Percentiles rank a stretch among this genome's conserved stretches.
Evolutionary conservation across 92 coral and sea anemone genomes (phyloP).

Genomic region (Siderastrea siderea): DNA sequence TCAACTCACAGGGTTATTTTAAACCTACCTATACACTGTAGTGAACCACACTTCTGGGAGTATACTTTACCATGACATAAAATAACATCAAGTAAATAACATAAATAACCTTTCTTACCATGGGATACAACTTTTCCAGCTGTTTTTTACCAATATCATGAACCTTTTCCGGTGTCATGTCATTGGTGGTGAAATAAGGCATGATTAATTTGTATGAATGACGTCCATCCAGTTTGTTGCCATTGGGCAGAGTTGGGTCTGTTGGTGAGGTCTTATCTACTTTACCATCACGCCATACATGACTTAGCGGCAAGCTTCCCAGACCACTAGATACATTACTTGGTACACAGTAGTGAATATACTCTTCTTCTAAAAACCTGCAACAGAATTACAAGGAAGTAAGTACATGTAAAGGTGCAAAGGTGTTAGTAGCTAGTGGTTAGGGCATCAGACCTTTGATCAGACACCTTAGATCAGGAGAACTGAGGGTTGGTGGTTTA

Average conservation of each 20-base stretch:
- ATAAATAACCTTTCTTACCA: slow-evolving; percentile 37
- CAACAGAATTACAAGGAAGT: background rate
- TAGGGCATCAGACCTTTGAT: background rate
- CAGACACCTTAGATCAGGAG: background rate
- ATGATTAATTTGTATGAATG: slow-evolving; percentile 61
- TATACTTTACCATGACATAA: background rate
- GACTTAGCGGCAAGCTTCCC: slow-evolving; percentile 68
- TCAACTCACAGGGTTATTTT: no score
- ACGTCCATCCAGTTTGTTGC: slow-evolving; percentile 70
- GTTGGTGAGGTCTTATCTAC: slow-evolving; percentile 65
- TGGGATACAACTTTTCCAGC: slow-evolving; percentile 71
- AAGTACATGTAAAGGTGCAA: background rate
- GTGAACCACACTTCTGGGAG: background rate
- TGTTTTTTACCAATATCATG: slow-evolving; percentile 74
- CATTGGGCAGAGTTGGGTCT: slow-evolving; percentile 67
- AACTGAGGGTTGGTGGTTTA: background rate
- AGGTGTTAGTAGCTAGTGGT: no score
- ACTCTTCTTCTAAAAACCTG: slow-evolving; percentile 81
- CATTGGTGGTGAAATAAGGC: slow-evolving; percentile 84
- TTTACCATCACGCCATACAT: slow-evolving; percentile 66
- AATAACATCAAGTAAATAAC: background rate
- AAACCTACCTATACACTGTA: no score
- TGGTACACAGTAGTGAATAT: slow-evolving; percentile 83
- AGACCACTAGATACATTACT: slow-evolving; percentile 83
- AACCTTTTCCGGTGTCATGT: slow-evolving; percentile 59